Evolutionary conservation across 2,888 invertebrate species (phyloP).

Genomic region (Ochropleura leucogaster): DNA sequence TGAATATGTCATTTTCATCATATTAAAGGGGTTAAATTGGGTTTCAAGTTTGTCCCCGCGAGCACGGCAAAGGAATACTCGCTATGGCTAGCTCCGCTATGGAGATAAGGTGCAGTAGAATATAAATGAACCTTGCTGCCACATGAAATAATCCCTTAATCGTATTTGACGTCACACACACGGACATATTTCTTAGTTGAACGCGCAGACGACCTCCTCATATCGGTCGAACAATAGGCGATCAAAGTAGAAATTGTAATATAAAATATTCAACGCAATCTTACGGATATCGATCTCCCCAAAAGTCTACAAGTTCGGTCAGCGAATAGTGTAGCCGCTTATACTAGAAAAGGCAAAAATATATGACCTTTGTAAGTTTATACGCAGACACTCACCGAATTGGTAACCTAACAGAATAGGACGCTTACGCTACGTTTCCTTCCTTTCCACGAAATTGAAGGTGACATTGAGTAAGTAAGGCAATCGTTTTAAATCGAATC

Average conservation of each 20-base stretch:
- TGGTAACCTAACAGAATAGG: conserved; percentile 13
- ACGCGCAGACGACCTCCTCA: conserved; percentile 2
- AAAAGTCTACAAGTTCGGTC: conserved; percentile 1
- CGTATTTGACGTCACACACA: conserved; percentile 33
- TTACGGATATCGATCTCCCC: conserved; percentile 6
- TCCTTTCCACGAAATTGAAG: conserved; percentile 7
- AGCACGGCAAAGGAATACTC: background rate
- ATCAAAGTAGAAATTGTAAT: conserved; percentile 16
- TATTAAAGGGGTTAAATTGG: background rate
- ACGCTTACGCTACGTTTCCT: background rate
- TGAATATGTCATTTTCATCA: too few species aligned
- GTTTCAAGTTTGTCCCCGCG: background rate
- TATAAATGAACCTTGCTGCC: conserved; percentile 18
- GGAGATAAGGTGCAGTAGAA: conserved; percentile 16
- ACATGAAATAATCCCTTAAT: conserved; percentile 43
- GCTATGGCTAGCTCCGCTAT: background rate
- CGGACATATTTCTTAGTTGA: conserved; percentile 19
- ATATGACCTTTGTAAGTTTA: background rate
- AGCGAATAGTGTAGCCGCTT: conserved; percentile 1
- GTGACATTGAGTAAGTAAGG: conserved; percentile 3
- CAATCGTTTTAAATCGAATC: conserved; percentile 25
- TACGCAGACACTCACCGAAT: conserved; percentile 16
- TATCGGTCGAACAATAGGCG: conserved; percentile 7
- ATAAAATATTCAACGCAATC: conserved; percentile 30
- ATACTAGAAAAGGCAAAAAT: background rate